Evolutionary conservation across 2,888 invertebrate species (phyloP), one percentile per base, ranked within the genome.

Genomic region (Stegana nigrithorax): DNA sequence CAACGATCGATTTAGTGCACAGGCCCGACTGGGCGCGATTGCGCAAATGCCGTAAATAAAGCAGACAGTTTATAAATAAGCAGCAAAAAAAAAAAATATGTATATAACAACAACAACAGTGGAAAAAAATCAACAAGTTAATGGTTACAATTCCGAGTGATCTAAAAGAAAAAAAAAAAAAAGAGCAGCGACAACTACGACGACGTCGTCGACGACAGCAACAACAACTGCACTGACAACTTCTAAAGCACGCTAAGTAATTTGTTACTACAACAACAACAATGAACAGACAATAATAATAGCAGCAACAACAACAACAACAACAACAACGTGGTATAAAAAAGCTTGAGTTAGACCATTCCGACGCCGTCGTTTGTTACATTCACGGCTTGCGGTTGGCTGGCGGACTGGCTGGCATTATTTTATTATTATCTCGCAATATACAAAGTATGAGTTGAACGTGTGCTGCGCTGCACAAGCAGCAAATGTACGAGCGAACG

Each of bases 181-280:
- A 32, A 32, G n/a, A n/a, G 32, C 44, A 44, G 44, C 21, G 25
- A 17, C 44, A 44, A 1, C 44, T 19, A 19, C 44, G 10, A 25
- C 39, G 25, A 25, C 23, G 25, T 23, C 47, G 23, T 23, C 14
- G 25, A 23, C 1, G 3, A 44, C 26, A 51, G 27, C 21, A 26
- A 26, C 51, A 51, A 45, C 26, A 50, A 50, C 50, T 50, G 25
- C 12, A 25, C 50, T 25, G 42, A 57, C 56, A 27, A 42, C 56
- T 42, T 57, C 25, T 14, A 57, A 57, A 57, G 56, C 56, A 59
- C 62, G 66, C 61, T 61, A 63, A 61, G 44, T 50, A 62, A 50
- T 62, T 62, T 62, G 57, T 57, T 62, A 57, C 14, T 29, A 21
- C 19, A n/a, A n/a, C n/a, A n/a, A n/a, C n/a, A n/a, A n/a, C 42